A percentile compares a stretch with the other conserved stretches of the same genome.
These are phyloP conservation scores for Sicus ferrugineus DNA, from an alignment of 2,888 invertebrate genomes.

Conservation along the genomic window DNA sequence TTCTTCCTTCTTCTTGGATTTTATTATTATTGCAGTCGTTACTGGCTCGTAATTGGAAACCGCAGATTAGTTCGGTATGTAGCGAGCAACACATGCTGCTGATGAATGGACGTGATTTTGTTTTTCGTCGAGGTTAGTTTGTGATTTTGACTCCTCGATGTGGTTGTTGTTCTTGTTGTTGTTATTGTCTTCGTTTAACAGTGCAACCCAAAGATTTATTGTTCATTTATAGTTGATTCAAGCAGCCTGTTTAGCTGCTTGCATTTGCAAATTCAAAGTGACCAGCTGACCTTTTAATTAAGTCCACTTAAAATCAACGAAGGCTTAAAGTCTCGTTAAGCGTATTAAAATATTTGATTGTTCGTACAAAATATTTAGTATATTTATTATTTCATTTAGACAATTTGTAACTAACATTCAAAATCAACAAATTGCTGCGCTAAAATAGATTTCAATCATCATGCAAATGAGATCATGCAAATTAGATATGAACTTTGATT, in stretches of 20 bases:
- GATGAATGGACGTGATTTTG: slow-evolving; percentile 14
- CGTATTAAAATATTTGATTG: no score
- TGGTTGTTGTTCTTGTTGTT: slow-evolving; percentile 18
- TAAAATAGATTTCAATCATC: no score
- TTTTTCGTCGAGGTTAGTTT: neutral
- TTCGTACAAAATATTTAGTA: no score
- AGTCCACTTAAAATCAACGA: no score
- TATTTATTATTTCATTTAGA: no score
- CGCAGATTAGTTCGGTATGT: slow-evolving; percentile 18
- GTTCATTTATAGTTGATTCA: slow-evolving; percentile 15
- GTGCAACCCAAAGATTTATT: slow-evolving; percentile 23
- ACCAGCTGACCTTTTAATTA: no score
- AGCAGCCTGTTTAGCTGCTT: neutral
- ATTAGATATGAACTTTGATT: no score
- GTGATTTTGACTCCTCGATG: neutral
- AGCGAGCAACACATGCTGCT: neutral
- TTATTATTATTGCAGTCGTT: slow-evolving; percentile 9
- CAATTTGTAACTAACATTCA: no score
- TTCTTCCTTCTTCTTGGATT: neutral
- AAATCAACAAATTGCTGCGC: no score
- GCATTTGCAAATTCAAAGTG: neutral
- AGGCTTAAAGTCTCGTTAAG: no score
- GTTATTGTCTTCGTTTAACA: slow-evolving; percentile 6
- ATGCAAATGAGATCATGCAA: no score
- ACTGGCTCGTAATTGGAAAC: slow-evolving; percentile 27